phyloP scores from a whole-genome alignment of 2,888 invertebrate species.

The Trilocha varians region DNA sequence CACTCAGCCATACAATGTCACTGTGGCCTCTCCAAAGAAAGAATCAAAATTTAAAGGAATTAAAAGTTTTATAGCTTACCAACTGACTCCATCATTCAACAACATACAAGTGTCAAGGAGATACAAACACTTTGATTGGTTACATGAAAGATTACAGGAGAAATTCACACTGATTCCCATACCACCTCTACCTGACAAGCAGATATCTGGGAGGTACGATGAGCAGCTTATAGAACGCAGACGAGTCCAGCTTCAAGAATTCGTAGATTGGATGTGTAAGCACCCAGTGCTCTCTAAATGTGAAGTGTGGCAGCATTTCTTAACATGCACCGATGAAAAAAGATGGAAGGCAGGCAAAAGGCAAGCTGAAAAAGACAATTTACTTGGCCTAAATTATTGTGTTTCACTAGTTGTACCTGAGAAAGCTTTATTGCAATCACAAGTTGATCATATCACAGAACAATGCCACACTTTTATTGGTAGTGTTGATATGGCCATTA shows the following conservation, averaged over 20 bases:
- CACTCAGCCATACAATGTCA: conserved; percentile 84
- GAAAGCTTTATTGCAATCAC: conserved; percentile 80
- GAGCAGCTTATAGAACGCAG: conserved; percentile 97
- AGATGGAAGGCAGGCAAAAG: conserved; percentile 98
- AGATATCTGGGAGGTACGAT: conserved; percentile 97
- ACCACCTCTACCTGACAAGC: conserved; percentile 98
- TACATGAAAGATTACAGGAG: conserved; percentile 93
- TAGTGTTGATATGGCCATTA: conserved; percentile 90
- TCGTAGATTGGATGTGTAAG: conserved; percentile 96
- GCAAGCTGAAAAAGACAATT: conserved; percentile 94
- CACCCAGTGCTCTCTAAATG: conserved; percentile 95
- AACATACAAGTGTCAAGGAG: conserved; percentile 94
- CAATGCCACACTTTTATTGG: conserved; percentile 86
- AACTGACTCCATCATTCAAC: conserved; percentile 94
- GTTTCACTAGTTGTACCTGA: conserved; percentile 90
- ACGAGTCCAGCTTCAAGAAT: conserved; percentile 93
- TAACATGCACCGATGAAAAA: conserved; percentile 97
- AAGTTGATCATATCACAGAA: conserved; percentile 88
- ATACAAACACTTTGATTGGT: conserved; percentile 99
- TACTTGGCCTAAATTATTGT: conserved; percentile 92
- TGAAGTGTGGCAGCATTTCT: conserved; percentile 97
- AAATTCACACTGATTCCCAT: conserved; percentile 96
- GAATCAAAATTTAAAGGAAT: conserved; percentile 97
- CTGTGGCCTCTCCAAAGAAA: conserved; percentile 96
- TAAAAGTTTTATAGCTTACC: conserved; percentile 98